These are phyloP conservation scores for Heliornis fulica DNA, from an alignment of 2,113 vertebrate genomes.

Conservation along the genomic window DNA sequence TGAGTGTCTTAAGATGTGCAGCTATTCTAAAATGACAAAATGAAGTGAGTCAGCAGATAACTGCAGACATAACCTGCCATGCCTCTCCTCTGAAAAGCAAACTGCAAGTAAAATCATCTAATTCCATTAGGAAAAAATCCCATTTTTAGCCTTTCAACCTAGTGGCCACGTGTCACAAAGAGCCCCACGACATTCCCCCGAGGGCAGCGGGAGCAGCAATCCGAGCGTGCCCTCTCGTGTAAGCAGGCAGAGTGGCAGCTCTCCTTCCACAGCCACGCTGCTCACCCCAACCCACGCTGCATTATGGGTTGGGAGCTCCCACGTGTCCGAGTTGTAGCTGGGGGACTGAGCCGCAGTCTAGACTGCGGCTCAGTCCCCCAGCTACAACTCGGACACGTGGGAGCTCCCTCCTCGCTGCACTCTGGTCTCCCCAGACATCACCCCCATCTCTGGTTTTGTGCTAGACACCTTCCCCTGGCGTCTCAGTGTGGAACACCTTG, in stretches of 20 bases:
- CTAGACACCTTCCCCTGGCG: no score
- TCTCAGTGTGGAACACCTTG: no score
- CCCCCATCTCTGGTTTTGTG: no score
- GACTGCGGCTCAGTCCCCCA: neutral
- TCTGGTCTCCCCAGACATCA: no score
- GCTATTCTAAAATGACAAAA: neutral
- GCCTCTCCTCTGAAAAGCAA: neutral
- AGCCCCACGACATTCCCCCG: neutral
- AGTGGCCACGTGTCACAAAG: neutral
- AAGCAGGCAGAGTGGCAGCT: neutral
- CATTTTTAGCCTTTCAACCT: neutral
- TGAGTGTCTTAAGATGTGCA: neutral
- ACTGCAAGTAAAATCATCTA: neutral
- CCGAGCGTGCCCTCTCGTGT: conserved; percentile 31
- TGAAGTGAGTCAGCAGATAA: neutral
- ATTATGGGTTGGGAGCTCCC: no score
- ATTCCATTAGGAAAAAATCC: neutral
- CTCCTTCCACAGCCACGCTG: neutral
- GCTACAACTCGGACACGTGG: no score
- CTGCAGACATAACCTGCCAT: neutral
- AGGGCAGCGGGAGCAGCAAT: neutral
- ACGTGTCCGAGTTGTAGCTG: no score
- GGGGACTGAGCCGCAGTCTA: neutral
- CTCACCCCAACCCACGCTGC: no score
- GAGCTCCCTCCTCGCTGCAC: no score